Base-by-base conservation (phyloP, 1,140 invertebrate genomes). In the Hylyphantes graminicola region DNA sequence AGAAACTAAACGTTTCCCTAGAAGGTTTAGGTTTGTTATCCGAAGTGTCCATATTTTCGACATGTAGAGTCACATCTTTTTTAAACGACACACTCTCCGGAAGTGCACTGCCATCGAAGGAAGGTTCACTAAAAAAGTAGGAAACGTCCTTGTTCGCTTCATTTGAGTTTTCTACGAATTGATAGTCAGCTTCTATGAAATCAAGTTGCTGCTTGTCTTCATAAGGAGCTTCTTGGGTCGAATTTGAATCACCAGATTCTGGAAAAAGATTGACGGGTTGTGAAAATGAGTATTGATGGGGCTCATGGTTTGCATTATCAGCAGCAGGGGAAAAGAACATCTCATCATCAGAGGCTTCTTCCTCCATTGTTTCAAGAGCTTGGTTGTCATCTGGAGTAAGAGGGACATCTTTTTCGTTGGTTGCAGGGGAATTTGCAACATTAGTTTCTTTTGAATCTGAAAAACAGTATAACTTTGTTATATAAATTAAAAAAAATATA, bases 301-400 rank as follows among this genome's bases (percentile, higher is more conserved):
- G 17, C 2, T 17, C 57, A 7, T 15, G 35, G 21, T 57, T 74
- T 12, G 48, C 17, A 51, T 57, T 11, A 6, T 74, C 70, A 55
- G 51, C 12, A 74, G 51, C 54, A 0, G 70, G 70, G 12, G 70
- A 74, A 57, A 55, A 74, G 8, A 74, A 74, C 17, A 21, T 21
- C 35, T 74, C 70, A 74, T 70, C 53, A 51, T 70, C 67, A 51
- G 67, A 70, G 15, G 50, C 48, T 19, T 70, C 67, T 50, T 12
- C 12, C 19, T n/a, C 11, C 0, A n/a, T 70, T n/a, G 48, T 12
- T 8, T 68, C 67, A 70, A 70, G 15, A n/a, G 53, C 48, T 51
- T 51, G 7, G 53, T 51, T 51, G 8, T 70, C 67, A 51, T 50
- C 35, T 8, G 67, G 19, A 10, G 48, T n/a, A 10, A n/a, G 35